Evolutionary conservation across 2,888 invertebrate species (phyloP), one percentile per base, ranked within the genome.

Genomic region (Chloroclysta siterata): DNA sequence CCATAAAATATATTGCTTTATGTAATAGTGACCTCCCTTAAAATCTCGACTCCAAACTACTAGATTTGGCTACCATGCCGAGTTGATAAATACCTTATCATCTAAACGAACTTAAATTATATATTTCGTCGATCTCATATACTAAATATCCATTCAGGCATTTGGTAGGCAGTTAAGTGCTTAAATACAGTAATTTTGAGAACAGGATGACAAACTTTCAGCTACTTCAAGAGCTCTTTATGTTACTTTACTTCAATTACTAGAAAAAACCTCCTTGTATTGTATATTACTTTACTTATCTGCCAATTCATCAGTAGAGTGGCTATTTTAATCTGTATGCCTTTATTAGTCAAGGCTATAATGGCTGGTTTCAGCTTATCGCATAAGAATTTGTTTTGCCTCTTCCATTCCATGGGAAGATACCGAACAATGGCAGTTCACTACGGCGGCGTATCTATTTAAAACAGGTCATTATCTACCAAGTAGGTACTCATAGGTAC

Each of bases 401-500:
- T 64, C 48, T 44, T 65, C 60, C 69, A 64, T 39, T 63, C 60
- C 69, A 66, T 71, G 71, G 67, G 69, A 71, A 71, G 42, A 63
- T 29, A 46, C 7, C n/a, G 33, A 64, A 69, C 69, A 69, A 69
- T 67, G 65, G 63, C 29, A 29, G 48, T 57, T 66, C 55, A 60
- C 66, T 62, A 61, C 56, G 42, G 14, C 44, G 52, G 14, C 44
- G 54, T 65, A 60, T 67, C 63, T 56, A 53, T 57, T 61, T 53
- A 56, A 69, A 62, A 65, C 56, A 55, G 60, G 53, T 44, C 60
- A 55, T 60, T 63, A 62, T 50, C 54, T 65, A 17, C 53, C 22
- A 60, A 22, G 55, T 22, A 22, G 22, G 22, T 57, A 51, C 28
- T 8, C 36, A 3, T 11, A 39, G 11, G 11, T 39, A 39, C 10